Base-by-base conservation (phyloP, 2,888 invertebrate genomes). In the Mythimna impura region DNA sequence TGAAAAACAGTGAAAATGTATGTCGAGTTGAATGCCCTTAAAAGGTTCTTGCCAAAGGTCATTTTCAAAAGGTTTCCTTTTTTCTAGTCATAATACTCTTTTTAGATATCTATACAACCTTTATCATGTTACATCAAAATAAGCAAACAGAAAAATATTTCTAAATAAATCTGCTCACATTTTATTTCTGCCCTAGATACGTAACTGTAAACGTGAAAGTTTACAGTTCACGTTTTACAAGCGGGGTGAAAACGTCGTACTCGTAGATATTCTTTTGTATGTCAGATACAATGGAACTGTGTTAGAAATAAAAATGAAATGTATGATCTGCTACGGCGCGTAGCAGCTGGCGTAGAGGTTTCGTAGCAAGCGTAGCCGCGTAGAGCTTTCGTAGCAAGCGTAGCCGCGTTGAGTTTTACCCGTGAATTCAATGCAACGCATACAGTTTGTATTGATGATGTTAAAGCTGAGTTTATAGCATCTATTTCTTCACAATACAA, bases 331-430 rank as follows among this genome's bases (percentile, higher is more conserved):
- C 66, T 79, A 71, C 81, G 66, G 64, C 66, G 58, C 66, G 76
- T 65, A 67, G 76, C 66, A 22, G 30, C 40, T 34, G 22, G 17
- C 66, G 66, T 70, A 66, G 81, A 22, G 22, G 8, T 60, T 7
- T 34, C 71, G 81, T 75, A 76, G 78, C 71, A 20, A 20, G 66
- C 76, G 76, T 74, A 75, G 78, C 70, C 10, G 30, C 76, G 70
- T 79, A 76, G 76, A 34, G 66, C 71, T 61, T 64, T 79, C 81
- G 71, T 81, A 81, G 77, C 81, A 60, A 76, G 47, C 52, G 62
- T 74, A 75, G 78, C 70, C 6, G 20, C 70, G 66, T 81, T 71
- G 76, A 25, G 60, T 66, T 57, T 64, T 79, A 57, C 78, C 52
- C 43, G 65, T 62, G 72, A 72, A 58, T 63, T 73, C 52, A 47